Percentiles rank a stretch among this genome's conserved stretches.
Conservation (phyloP, 2,113 vertebrate genomes). For the Shinisaurus crocodilurus region DNA sequence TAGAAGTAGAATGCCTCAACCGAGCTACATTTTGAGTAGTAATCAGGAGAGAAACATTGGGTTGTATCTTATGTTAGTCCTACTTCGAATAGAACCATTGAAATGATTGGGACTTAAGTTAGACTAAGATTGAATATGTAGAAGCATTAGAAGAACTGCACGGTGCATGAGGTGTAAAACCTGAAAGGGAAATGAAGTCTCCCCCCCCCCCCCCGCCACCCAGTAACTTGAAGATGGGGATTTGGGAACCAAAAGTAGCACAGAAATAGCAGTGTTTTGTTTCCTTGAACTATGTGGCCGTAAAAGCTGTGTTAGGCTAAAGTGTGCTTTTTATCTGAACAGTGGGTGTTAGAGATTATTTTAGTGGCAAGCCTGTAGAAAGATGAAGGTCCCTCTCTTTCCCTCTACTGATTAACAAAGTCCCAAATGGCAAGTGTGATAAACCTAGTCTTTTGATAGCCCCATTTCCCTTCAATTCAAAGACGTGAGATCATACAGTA, state of each 20-base stretch:
- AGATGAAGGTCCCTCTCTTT: conserved; percentile 87
- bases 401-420: conserved; percentile 81
- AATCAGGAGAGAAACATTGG: background rate
- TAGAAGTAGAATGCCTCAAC: too few relatives aligned
- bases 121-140: conserved; percentile 28
- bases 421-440: conserved; percentile 85
- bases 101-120: too few relatives aligned
- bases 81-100: too few relatives aligned
- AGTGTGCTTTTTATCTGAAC: conserved; percentile 79
- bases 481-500: conserved; percentile 72
- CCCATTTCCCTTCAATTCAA: conserved; percentile 67
- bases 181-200: conserved; percentile 76
- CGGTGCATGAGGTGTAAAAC: conserved; percentile 47
- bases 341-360: conserved; percentile 82
- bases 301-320: conserved; percentile 79
- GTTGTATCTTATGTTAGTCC: too few relatives aligned
- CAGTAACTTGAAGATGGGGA: conserved; percentile 64
- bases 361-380: conserved; percentile 77
- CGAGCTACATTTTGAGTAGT: background rate
- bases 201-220: too few relatives aligned
- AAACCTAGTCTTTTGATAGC: conserved; percentile 83
- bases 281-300: conserved; percentile 78
- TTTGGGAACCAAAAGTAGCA: conserved; percentile 70
- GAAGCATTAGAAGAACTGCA: conserved; percentile 27
- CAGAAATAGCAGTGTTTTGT: conserved; percentile 76